These are phyloP conservation scores for Lytechinus variegatus DNA, from an alignment of 35 echinoderm and acorn worm genomes.

Conservation along the genomic window DNA sequence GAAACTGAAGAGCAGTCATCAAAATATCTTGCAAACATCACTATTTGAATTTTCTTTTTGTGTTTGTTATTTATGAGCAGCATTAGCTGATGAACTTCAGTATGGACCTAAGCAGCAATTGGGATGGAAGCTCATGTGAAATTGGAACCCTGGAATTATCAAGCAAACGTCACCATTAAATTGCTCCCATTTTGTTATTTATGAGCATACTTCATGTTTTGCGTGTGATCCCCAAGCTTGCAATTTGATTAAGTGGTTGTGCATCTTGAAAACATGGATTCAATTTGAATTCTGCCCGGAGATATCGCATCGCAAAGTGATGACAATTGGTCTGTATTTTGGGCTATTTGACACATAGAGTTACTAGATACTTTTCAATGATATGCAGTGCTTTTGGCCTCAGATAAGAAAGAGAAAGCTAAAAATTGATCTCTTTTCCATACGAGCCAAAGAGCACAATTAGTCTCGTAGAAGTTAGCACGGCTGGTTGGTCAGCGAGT, in stretches of 20 bases:
- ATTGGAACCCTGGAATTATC: background rate
- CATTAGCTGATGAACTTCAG: too few relatives aligned
- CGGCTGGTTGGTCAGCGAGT: background rate
- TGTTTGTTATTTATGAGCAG: background rate
- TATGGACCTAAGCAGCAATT: too few relatives aligned
- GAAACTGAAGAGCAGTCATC: background rate
- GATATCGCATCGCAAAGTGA: background rate
- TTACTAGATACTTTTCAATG: background rate
- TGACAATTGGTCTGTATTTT: background rate
- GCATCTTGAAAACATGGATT: background rate
- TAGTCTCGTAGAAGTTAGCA: background rate
- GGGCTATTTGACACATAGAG: background rate
- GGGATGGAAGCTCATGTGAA: too few relatives aligned
- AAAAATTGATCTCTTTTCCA: background rate
- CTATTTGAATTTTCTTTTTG: too few relatives aligned
- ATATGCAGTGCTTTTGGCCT: background rate
- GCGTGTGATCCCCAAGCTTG: background rate
- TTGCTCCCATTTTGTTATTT: background rate
- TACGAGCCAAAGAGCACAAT: background rate
- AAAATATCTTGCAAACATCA: too few relatives aligned
- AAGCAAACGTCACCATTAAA: background rate
- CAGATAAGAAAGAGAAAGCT: background rate
- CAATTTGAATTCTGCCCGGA: background rate
- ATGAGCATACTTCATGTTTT: background rate
- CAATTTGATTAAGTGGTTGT: background rate